Evolutionary conservation across 2,113 vertebrate species (phyloP).

Genomic region (Xyliphius kryptos): DNA sequence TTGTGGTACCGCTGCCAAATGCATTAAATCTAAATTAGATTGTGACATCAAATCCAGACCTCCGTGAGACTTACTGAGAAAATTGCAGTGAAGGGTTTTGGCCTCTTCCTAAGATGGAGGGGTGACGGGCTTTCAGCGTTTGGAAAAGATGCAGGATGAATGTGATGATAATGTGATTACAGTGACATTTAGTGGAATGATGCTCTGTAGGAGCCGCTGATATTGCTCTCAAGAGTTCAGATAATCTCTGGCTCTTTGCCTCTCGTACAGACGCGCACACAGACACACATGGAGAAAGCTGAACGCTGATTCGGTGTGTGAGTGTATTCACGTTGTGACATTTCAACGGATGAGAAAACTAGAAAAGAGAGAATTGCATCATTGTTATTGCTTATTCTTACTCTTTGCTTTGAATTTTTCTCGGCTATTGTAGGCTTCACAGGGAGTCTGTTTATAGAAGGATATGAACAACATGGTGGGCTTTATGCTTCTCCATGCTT

Average conservation of each 20-base stretch:
- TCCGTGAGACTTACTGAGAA: not conserved
- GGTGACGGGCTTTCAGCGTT: not conserved
- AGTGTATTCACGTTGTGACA: not conserved
- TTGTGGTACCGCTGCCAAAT: too few relatives aligned
- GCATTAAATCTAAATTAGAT: not conserved
- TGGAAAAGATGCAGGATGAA: conserved; percentile 7
- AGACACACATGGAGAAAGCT: not conserved
- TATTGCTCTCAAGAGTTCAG: not conserved
- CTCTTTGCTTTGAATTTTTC: conserved; percentile 6
- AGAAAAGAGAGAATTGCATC: not conserved
- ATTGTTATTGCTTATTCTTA: conserved; percentile 17
- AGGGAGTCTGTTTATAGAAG: conserved; percentile 1
- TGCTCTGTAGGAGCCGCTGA: not conserved
- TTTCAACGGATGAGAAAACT: conserved; percentile 1
- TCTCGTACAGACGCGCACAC: not conserved
- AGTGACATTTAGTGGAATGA: conserved; percentile 9
- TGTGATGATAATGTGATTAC: conserved; percentile 5
- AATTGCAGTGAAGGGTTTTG: not conserved
- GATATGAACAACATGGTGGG: not conserved
- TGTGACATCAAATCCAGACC: not conserved
- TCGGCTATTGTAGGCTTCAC: not conserved
- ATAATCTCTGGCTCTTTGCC: not conserved
- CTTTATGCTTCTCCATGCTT: not conserved
- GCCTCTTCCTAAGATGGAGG: not conserved
- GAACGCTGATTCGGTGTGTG: not conserved